These are phyloP conservation scores for Siderastrea radians DNA, from an alignment of 92 coral and sea anemone species.

Conservation along the genomic window DNA sequence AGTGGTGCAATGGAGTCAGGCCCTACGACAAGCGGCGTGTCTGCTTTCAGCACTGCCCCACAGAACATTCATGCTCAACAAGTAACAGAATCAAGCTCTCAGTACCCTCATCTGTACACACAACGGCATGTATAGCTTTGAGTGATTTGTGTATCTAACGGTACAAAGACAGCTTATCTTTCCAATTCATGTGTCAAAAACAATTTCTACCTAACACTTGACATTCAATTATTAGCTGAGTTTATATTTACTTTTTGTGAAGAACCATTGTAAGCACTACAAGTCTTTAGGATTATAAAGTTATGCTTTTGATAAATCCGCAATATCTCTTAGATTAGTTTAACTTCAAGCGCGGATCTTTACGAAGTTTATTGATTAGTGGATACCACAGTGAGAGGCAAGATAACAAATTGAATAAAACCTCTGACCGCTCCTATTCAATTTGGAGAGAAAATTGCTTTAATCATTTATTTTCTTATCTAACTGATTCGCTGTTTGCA, in stretches of 20 bases:
- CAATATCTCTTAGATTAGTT: background rate
- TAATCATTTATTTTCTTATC: conserved; percentile 73
- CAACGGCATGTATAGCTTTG: conserved; percentile 88
- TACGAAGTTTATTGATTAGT: conserved; percentile 20
- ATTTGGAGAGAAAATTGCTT: conserved; percentile 59
- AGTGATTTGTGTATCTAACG: conserved; percentile 85
- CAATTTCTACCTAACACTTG: conserved; percentile 60
- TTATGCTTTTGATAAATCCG: conserved; percentile 23
- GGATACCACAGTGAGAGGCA: conserved; percentile 13
- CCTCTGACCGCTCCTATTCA: conserved; percentile 45
- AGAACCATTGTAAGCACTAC: conserved; percentile 43
- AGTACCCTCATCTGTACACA: conserved; percentile 88
- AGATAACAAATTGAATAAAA: conserved; percentile 50
- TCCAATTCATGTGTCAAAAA: conserved; percentile 81
- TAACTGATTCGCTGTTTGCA: conserved; percentile 57
- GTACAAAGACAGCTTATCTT: conserved; percentile 76
- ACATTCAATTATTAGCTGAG: conserved; percentile 71
- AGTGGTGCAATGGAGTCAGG: conserved; percentile 83
- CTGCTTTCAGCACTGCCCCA: conserved; percentile 75
- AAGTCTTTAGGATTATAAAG: conserved; percentile 36
- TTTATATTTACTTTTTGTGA: conserved; percentile 61
- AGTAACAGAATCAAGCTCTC: conserved; percentile 70
- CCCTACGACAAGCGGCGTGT: conserved; percentile 81
- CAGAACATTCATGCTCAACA: conserved; percentile 88
- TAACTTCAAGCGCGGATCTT: conserved; percentile 13